Evolutionary conservation across 2,113 vertebrate species (phyloP).

Genomic region (Tinamus guttatus): DNA sequence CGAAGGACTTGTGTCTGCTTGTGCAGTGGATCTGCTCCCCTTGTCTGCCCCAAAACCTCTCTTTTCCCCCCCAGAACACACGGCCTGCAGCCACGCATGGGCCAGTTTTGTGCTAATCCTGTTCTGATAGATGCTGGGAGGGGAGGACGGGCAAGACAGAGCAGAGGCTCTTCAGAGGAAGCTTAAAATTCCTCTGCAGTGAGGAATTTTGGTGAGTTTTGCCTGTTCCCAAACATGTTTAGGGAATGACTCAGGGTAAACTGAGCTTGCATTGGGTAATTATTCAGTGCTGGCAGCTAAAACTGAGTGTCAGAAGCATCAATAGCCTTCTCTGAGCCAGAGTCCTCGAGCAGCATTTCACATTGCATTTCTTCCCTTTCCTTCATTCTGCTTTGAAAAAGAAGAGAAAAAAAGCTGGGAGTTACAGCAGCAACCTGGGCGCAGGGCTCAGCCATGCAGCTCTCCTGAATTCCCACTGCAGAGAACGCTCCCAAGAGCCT

Average conservation of each 20-base stretch:
- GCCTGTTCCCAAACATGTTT: neutral
- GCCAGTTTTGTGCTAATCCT: no score
- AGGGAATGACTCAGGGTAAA: neutral
- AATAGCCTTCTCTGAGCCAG: neutral
- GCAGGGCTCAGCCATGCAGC: rapidly evolving
- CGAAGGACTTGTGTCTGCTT: neutral
- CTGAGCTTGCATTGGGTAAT: neutral
- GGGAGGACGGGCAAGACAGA: neutral
- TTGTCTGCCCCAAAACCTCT: neutral
- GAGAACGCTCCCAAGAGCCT: neutral
- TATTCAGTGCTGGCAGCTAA: neutral
- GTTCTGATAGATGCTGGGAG: neutral
- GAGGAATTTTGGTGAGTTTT: no score
- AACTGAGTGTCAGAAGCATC: neutral
- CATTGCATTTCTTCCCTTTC: neutral
- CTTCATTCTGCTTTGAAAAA: neutral
- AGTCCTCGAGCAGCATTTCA: neutral
- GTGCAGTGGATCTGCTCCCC: neutral
- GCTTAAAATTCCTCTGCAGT: neutral
- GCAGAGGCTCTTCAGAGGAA: neutral
- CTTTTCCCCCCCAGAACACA: neutral
- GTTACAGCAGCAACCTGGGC: neutral
- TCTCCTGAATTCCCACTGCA: neutral
- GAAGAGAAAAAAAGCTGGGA: neutral
- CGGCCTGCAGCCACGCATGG: rapidly evolving